phyloP scores from a whole-genome alignment of 2,113 vertebrate species.

The Ellobius talpinus region DNA sequence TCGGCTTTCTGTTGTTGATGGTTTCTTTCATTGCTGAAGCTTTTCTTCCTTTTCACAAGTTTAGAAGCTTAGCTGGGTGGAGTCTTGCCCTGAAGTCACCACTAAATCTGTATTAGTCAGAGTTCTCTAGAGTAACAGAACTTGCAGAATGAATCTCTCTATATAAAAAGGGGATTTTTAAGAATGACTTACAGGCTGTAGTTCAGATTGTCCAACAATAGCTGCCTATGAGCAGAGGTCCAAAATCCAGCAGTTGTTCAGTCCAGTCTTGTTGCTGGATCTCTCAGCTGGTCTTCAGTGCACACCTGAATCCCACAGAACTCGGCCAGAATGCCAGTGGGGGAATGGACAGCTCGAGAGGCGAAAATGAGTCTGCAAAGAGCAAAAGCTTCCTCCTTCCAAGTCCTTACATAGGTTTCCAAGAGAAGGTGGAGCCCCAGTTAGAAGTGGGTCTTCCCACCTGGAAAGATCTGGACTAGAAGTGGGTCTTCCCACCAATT shows the following conservation, averaged over 20 bases:
- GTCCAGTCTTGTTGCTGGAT: background rate
- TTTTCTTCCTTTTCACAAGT: background rate
- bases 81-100: background rate
- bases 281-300: background rate
- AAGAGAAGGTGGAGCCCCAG: background rate
- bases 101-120: background rate
- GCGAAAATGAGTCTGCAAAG: background rate
- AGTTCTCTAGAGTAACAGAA: background rate
- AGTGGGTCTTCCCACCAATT: background rate
- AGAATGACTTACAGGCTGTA: background rate
- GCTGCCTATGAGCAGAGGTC: background rate
- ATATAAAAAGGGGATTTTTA: background rate
- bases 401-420: background rate
- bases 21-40: background rate
- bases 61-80: background rate
- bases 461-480: background rate
- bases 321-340: no score
- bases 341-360: background rate
- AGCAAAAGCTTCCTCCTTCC: background rate
- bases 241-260: background rate
- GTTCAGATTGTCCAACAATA: background rate
- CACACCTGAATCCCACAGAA: background rate
- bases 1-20: background rate
- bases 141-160: background rate
- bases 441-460: background rate